Conservation (phyloP, 1,140 invertebrate species). For the Drepana arcuata region DNA sequence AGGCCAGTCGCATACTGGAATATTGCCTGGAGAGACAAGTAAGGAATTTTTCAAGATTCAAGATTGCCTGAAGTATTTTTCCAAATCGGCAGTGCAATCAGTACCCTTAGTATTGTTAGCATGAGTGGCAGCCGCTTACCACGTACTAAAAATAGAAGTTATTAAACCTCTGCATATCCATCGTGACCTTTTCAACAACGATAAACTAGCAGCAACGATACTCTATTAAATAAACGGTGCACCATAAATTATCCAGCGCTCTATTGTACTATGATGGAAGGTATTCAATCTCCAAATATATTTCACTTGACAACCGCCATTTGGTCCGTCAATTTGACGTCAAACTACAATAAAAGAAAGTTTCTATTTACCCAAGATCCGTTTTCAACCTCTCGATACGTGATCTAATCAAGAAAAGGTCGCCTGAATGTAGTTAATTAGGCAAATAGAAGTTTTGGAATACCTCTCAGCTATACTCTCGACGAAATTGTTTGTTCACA, state of each 20-base stretch:
- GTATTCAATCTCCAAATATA: background rate
- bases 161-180: too few relatives aligned
- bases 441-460: constrained; percentile 48
- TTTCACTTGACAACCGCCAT: constrained; percentile 14
- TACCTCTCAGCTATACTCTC: constrained; percentile 11
- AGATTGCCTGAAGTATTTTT: too few relatives aligned
- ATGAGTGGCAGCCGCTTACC: too few relatives aligned
- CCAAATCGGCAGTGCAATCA: too few relatives aligned
- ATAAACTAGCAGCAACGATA: too few relatives aligned
- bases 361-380: constrained; percentile 38
- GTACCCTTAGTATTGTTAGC: too few relatives aligned
- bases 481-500: constrained; percentile 32
- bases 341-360: constrained; percentile 45
- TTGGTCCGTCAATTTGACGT: constrained; percentile 17
- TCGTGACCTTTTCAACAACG: too few relatives aligned
- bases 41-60: too few relatives aligned
- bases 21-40: too few relatives aligned
- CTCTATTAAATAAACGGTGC: background rate
- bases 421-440: constrained; percentile 55
- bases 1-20: too few relatives aligned
- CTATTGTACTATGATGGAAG: background rate
- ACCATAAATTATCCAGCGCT: background rate
- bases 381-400: constrained; percentile 43
- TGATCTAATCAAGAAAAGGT: constrained; percentile 51
- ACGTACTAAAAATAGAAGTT: too few relatives aligned